Conservation (phyloP, 2,797 vertebrate species). For the Amblyopsis hoosieri region DNA sequence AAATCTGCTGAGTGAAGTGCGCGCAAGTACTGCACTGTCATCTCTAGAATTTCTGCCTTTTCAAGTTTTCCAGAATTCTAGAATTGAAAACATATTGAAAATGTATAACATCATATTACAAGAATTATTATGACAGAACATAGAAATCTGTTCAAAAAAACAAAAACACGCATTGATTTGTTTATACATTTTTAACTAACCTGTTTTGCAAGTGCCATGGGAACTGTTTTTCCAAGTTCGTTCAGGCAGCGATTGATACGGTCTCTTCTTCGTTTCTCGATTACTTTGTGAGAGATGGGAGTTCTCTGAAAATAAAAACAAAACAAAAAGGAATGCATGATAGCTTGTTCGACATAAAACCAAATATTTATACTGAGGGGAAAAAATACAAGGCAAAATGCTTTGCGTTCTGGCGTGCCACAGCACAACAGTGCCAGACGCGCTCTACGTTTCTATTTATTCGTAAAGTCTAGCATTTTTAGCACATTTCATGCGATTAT, state of each 20-base stretch:
- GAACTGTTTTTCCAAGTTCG: constrained; percentile 92
- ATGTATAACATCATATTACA: background rate
- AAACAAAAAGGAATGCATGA: background rate
- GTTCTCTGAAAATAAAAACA: constrained; percentile 80
- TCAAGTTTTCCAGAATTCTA: constrained; percentile 97
- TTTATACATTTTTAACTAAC: constrained; percentile 59
- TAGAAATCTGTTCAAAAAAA: background rate
- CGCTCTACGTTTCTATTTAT: constrained; percentile 1
- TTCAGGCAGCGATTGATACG: constrained; percentile 93
- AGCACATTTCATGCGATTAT: background rate
- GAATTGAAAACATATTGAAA: constrained; percentile 5
- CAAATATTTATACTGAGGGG: background rate
- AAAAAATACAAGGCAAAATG: constrained; percentile 25
- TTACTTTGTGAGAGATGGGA: constrained; percentile 95
- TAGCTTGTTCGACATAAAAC: background rate
- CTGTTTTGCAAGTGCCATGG: constrained; percentile 96
- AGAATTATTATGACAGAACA: too few relatives aligned
- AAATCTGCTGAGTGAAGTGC: constrained; percentile 94
- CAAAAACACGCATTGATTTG: background rate
- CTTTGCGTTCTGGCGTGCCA: constrained; percentile 32
- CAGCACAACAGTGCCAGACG: constrained; percentile 39
- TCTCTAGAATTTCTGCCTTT: constrained; percentile 97
- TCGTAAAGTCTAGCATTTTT: background rate
- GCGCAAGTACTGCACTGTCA: constrained; percentile 97
- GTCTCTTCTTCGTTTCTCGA: constrained; percentile 92